phyloP scores from a whole-genome alignment of 2,888 invertebrate species.

The Choreutis nemorana region DNA sequence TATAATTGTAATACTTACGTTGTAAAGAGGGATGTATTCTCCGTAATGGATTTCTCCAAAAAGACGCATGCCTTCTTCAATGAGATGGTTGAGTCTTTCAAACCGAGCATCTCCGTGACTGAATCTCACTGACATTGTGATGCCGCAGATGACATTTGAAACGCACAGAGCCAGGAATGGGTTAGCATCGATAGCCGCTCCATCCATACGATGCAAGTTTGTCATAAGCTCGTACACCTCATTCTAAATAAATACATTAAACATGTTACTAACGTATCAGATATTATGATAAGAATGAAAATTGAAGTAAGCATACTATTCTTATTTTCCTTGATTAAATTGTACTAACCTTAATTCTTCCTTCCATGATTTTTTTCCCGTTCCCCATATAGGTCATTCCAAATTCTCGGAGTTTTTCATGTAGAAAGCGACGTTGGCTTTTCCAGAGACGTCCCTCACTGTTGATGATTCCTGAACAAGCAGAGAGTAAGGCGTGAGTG shows the following conservation, averaged over 20 bases:
- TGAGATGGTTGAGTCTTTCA: constrained; percentile 81
- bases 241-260: constrained; percentile 47
- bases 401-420: constrained; percentile 83
- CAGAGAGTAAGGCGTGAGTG: constrained; percentile 19
- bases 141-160: constrained; percentile 90
- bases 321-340: constrained; percentile 4
- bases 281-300: neutral
- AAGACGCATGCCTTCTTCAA: constrained; percentile 89
- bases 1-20: constrained; percentile 35
- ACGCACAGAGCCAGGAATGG: constrained; percentile 81
- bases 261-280: constrained; percentile 1
- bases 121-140: constrained; percentile 89
- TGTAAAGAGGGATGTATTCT: constrained; percentile 83
- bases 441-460: constrained; percentile 91
- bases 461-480: constrained; percentile 84
- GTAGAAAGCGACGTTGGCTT: constrained; percentile 86
- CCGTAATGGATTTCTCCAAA: constrained; percentile 85
- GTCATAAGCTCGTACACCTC: constrained; percentile 81
- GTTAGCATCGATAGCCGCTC: constrained; percentile 77
- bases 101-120: constrained; percentile 80
- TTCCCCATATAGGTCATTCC: constrained; percentile 88
- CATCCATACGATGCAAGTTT: constrained; percentile 69
- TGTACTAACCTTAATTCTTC: constrained; percentile 78
- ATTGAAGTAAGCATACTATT: neutral
- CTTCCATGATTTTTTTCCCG: constrained; percentile 84